Evolutionary conservation across 2,888 invertebrate species (phyloP).

Genomic region (Digitonthophagus gazella): DNA sequence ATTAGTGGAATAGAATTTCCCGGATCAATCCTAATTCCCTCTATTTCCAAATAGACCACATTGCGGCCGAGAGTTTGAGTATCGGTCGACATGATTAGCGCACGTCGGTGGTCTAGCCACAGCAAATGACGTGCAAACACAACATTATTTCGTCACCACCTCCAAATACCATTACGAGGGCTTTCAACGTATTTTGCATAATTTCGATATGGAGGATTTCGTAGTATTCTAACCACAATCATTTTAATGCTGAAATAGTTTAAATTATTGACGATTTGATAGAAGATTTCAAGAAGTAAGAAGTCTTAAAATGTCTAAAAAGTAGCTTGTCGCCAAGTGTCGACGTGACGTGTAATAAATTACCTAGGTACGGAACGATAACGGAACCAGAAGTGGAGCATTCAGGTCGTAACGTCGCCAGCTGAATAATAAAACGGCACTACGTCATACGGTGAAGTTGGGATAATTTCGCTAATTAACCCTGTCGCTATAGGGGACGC

Average conservation of each 20-base stretch:
- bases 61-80: neutral
- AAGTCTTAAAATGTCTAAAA: neutral
- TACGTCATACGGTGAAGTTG: conserved; percentile 10
- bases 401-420: conserved; percentile 7
- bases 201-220: too few species aligned
- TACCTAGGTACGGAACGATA: conserved; percentile 8
- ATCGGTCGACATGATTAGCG: neutral
- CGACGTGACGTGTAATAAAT: conserved; percentile 1
- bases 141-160: neutral
- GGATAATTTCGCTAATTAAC: conserved; percentile 11
- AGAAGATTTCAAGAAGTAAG: too few species aligned
- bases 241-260: too few species aligned
- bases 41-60: neutral
- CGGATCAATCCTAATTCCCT: neutral
- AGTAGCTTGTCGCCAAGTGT: neutral
- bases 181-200: neutral
- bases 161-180: neutral
- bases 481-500: conserved; percentile 4
- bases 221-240: too few species aligned
- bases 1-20: neutral
- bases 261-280: too few species aligned
- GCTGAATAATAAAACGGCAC: conserved; percentile 13
- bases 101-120: neutral
- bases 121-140: neutral
- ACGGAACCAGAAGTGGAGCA: conserved; percentile 11